Conservation (phyloP, 2,888 invertebrate species). For the Mesodorylaimus sp. region DNA sequence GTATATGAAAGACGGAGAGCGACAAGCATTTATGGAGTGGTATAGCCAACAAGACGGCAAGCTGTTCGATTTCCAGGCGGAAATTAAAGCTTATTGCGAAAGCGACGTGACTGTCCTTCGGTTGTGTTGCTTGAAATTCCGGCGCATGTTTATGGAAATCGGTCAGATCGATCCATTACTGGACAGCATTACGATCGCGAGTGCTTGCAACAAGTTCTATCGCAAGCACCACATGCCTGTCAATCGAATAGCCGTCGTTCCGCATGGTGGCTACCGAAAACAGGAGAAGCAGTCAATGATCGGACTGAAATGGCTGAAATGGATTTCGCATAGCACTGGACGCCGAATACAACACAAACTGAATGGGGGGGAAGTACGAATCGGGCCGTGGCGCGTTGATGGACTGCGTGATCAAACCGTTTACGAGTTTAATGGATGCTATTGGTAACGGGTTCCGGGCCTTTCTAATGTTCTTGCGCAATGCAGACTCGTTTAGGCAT, state of each 20-base stretch:
- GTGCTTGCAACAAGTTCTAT: conserved; percentile 12
- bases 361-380: conserved; percentile 12
- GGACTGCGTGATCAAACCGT: conserved; percentile 10
- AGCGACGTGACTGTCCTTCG: conserved; percentile 13
- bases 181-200: conserved; percentile 13
- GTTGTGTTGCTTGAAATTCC: conserved; percentile 10
- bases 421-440: conserved; percentile 16
- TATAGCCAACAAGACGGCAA: no score
- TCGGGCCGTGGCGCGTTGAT: conserved; percentile 13
- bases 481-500: no score
- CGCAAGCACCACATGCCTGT: conserved; percentile 10
- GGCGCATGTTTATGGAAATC: conserved; percentile 1
- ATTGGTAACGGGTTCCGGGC: no score
- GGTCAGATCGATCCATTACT: conserved; percentile 12
- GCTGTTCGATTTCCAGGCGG: conserved; percentile 15
- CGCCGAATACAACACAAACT: conserved; percentile 8
- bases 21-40: no score
- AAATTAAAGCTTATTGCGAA: conserved; percentile 15
- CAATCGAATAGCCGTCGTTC: conserved; percentile 13
- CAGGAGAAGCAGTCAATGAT: conserved; percentile 8
- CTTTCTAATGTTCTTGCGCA: no score
- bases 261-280: conserved; percentile 10
- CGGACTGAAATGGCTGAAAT: conserved; percentile 14
- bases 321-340: conserved; percentile 3
- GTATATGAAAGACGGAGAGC: no score